Percentiles rank a stretch among this genome's conserved stretches.
Evolutionary conservation across 2,113 vertebrate genomes (phyloP).

Genomic region (Plecotus auritus): DNA sequence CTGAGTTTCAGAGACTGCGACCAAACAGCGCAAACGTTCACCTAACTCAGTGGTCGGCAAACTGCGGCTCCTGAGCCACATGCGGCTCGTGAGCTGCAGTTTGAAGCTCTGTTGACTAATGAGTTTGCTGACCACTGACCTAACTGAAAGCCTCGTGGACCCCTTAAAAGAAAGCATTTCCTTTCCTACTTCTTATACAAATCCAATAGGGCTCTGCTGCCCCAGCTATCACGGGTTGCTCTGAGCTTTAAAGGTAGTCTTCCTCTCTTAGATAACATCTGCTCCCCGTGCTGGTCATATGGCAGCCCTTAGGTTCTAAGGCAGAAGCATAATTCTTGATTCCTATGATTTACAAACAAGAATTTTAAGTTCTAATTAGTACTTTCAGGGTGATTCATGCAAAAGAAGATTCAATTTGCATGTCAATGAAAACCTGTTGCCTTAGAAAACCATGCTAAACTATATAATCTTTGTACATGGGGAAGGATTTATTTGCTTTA

Average conservation of each 20-base stretch:
- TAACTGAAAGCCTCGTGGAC: slow-evolving; percentile 67
- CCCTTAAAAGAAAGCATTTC: slow-evolving; percentile 66
- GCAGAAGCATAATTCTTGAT: slow-evolving; percentile 14
- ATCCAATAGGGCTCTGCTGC: slow-evolving; percentile 62
- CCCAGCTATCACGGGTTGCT: slow-evolving; percentile 47
- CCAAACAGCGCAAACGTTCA: slow-evolving; percentile 8
- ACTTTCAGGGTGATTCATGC: slow-evolving; percentile 63
- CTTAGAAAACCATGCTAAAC: slow-evolving; percentile 56
- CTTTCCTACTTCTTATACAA: slow-evolving; percentile 56
- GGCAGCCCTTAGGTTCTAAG: slow-evolving; percentile 59
- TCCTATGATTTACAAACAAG: slow-evolving; percentile 66
- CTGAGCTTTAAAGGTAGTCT: slow-evolving; percentile 68
- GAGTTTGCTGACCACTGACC: background rate
- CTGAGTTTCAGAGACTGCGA: slow-evolving; percentile 43
- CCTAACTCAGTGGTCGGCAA: background rate
- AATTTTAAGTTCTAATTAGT: slow-evolving; percentile 72
- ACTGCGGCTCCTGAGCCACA: too few relatives aligned
- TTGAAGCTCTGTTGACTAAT: too few relatives aligned
- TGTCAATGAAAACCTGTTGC: slow-evolving; percentile 41
- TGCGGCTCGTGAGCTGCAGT: too few relatives aligned
- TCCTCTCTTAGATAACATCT: slow-evolving; percentile 69
- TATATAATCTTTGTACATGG: background rate
- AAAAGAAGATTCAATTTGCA: slow-evolving; percentile 55
- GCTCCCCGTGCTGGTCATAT: slow-evolving; percentile 64
- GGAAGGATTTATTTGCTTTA: slow-evolving; percentile 44